A percentile compares a stretch with the other conserved stretches of the same genome.
Evolutionary conservation across 2,113 vertebrate species (phyloP).

Genomic region (Prunella fulvescens): DNA sequence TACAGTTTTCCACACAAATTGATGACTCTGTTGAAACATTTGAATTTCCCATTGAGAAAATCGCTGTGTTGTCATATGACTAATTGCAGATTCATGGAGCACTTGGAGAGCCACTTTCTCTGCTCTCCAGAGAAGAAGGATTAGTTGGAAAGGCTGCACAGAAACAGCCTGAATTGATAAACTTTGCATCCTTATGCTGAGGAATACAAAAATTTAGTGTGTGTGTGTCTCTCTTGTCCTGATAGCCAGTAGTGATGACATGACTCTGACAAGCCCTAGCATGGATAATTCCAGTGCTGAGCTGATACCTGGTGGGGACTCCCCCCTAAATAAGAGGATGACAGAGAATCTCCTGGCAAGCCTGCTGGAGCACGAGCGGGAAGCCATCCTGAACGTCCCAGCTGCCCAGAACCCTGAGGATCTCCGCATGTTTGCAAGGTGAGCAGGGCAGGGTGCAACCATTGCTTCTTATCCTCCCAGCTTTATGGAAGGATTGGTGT

Average conservation of each 20-base stretch:
- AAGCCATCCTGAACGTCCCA: slow-evolving; percentile 89
- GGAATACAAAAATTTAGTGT: background rate
- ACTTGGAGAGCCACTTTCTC: background rate
- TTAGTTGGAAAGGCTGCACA: background rate
- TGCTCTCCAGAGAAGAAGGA: background rate
- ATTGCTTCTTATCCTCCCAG: background rate
- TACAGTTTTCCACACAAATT: slow-evolving; percentile 28
- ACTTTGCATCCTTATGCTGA: background rate
- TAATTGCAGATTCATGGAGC: background rate
- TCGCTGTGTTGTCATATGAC: background rate
- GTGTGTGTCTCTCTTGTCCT: background rate
- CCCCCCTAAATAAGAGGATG: slow-evolving; percentile 91
- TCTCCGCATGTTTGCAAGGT: slow-evolving; percentile 97
- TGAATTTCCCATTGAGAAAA: slow-evolving; percentile 20
- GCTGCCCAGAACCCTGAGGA: slow-evolving; percentile 95
- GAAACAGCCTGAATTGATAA: background rate
- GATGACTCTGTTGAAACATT: slow-evolving; percentile 32
- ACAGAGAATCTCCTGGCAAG: slow-evolving; percentile 93
- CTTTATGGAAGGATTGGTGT: background rate
- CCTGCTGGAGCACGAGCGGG: slow-evolving; percentile 88
- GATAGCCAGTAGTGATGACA: slow-evolving; percentile 95
- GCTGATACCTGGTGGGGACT: slow-evolving; percentile 90
- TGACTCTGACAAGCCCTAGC: slow-evolving; percentile 98
- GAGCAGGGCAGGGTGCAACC: background rate
- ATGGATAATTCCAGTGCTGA: slow-evolving; percentile 98